Evolutionary conservation across 2,797 vertebrate genomes (phyloP), one percentile per base, ranked within the genome.

Genomic region (Jordanella pulchra): DNA sequence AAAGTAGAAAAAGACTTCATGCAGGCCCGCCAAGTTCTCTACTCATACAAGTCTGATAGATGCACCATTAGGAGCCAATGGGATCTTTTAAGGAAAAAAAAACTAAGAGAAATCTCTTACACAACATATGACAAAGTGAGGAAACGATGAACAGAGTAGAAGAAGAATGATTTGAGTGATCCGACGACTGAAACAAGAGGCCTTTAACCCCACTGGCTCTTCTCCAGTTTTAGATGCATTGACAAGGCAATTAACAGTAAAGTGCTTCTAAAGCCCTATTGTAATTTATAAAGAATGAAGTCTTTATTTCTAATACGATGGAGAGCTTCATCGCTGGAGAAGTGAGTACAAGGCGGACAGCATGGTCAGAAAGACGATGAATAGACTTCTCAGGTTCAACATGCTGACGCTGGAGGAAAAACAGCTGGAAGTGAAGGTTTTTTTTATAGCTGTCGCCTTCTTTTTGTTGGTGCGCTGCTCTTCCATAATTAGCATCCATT

Each of bases 241-340:
- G 89, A 90, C 89, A 90, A 90, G 88, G 85, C 89, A 89, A 91
- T 92, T 90, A 87, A 88, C 84, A 87, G 82, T 86, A 83, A 91
- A 87, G 85, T 78, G 88, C 80, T 84, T 86, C 71, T 23, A 73
- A 67, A 64, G 86, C 74, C 63, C 75, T 75, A 50, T 44, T 84
- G 77, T 78, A 83, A 90, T 89, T 87, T 88, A 89, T 82, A 90
- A 89, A 84, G 78, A 88, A 91, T 84, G 69, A 83, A 89, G 83
- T 78, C 76, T 66, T 69, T 68, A 65, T 85, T 82, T 76, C 84
- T 86, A 87, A 88, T 86, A 82, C 86, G 80, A 84, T 69, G 74
- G 73, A 72, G 74, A 67, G 72, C 76, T 83, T 76, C 76, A 82
- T 78, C 69, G 68, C 75, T 77, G 74, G 61, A 70, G 21, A 72